phyloP scores from a whole-genome alignment of 2,113 vertebrate genomes.

The Coturnix japonica region DNA sequence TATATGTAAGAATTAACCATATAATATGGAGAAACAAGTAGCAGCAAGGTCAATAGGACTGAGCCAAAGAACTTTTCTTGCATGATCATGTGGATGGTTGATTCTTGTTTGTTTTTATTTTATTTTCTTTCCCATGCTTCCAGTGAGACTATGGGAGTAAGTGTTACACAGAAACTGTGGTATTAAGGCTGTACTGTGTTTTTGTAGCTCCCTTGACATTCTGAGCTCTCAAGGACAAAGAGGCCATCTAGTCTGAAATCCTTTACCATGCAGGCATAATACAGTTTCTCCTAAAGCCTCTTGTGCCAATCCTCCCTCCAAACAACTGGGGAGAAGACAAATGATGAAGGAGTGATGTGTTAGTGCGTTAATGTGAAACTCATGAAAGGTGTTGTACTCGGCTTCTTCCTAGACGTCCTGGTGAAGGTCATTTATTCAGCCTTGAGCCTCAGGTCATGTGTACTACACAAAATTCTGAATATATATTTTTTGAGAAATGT shows the following conservation, averaged over 20 bases:
- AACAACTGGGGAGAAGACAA: not conserved
- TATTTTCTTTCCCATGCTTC: not conserved
- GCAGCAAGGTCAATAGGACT: constrained; percentile 1
- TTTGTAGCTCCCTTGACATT: not conserved
- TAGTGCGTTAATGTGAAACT: not conserved
- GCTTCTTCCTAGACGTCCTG: not conserved
- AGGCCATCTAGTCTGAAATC: not conserved
- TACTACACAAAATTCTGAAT: not conserved
- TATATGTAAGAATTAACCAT: constrained; percentile 8
- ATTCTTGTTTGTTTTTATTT: not conserved
- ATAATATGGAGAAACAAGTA: not conserved
- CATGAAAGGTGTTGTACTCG: not conserved
- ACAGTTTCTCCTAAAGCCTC: not conserved
- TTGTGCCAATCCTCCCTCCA: not conserved
- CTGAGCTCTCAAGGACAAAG: constrained; percentile 3
- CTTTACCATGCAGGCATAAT: not conserved
- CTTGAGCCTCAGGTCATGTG: not conserved
- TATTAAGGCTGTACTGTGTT: not conserved
- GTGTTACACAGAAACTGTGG: not conserved
- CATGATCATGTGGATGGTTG: too few relatives aligned
- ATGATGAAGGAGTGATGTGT: not conserved
- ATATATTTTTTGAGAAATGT: not conserved
- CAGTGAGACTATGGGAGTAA: not conserved
- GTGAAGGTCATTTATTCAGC: not conserved
- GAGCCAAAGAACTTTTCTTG: not conserved